Base-by-base conservation (phyloP, 2,888 invertebrate species). In the Thereva unica region DNA sequence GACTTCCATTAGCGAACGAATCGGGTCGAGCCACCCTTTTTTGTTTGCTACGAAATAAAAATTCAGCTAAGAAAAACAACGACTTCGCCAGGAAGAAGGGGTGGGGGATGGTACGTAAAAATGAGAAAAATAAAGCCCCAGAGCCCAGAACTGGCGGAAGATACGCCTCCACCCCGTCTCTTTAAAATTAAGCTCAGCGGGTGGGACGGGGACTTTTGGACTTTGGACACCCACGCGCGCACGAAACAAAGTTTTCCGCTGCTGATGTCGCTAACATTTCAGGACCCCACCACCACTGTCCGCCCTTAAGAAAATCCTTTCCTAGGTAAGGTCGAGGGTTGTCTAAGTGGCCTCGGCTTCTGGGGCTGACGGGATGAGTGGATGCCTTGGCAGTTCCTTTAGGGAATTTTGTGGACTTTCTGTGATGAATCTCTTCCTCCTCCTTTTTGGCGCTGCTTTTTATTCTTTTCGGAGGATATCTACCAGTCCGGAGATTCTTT, bases 21-120 rank as follows among this genome's bases (percentile, higher is more conserved):
- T 47, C 57, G 57, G 47, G 57, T 59, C 57, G 57, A 37, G 47
- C 57, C 57, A 59, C 57, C 57, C 57, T 59, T 59, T 56, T 59
- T 47, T 59, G 57, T 59, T 47, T 59, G 57, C 47, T 59, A 37
- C 47, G 47, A 47, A 38, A 50, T 34, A 53, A 52, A 37, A 40
- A 55, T 12, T 9, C 57, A 7, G 37, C 34, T 37, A 59, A 59
- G 47, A 45, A 59, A 35, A 59, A 47, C 55, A 12, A 34, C 10
- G 38, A 59, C 38, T 38, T 59, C 45, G 35, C 44, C 47, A 37
- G 34, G 35, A 50, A 50, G 6, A n/a, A n/a, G 5, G 50, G 50
- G 3, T 8, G 50, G 50, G 6, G 47, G 57, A 47, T 10, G 38
- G 10, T 38, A 6, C 7, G 8, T 23, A 38, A 38, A 41, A 59